These are phyloP conservation scores for Serranus cabrilla DNA, from an alignment of 2,797 vertebrate genomes.

Conservation along the genomic window DNA sequence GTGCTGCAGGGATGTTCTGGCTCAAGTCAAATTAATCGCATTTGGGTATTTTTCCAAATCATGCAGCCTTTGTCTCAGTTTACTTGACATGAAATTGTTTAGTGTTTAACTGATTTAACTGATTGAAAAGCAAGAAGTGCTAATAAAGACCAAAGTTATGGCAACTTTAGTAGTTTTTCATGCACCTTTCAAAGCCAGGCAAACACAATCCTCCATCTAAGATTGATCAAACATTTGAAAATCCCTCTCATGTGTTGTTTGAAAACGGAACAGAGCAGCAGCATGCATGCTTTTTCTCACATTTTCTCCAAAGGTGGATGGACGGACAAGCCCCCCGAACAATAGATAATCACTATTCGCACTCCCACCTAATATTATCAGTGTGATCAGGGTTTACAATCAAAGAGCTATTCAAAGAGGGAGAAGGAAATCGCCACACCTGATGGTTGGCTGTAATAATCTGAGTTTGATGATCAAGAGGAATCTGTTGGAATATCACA, in stretches of 20 bases:
- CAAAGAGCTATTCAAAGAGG: neutral
- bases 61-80: too few relatives aligned
- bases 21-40: too few relatives aligned
- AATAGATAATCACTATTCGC: neutral
- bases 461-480: neutral
- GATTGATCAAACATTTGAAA: neutral
- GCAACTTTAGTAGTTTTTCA: neutral
- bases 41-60: too few relatives aligned
- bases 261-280: neutral
- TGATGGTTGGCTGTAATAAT: neutral
- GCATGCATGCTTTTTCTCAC: neutral
- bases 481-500: neutral
- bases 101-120: too few relatives aligned
- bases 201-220: neutral
- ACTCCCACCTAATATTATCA: neutral
- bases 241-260: neutral
- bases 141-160: constrained; percentile 2
- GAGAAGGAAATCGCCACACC: neutral
- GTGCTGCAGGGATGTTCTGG: too few relatives aligned
- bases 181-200: neutral
- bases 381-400: neutral
- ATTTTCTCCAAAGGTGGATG: neutral
- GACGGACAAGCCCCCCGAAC: neutral
- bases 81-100: neutral
- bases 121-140: neutral